phyloP scores from a whole-genome alignment of 1,140 invertebrate genomes.

The Tetramorium simillimum region DNA sequence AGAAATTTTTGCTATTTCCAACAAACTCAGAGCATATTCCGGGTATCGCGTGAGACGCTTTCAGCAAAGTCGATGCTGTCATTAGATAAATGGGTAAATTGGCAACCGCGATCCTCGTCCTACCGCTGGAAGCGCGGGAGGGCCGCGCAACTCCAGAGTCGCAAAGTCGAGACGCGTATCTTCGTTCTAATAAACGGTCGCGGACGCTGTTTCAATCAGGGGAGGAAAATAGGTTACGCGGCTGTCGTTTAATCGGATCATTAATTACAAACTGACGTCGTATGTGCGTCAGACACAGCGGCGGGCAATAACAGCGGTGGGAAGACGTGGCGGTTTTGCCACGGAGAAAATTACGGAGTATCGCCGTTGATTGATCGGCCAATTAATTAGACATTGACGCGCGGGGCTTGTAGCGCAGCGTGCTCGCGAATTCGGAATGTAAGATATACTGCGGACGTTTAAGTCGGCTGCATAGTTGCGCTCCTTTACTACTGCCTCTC shows the following conservation, averaged over 20 bases:
- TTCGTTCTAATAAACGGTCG: neutral
- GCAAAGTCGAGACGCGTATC: neutral
- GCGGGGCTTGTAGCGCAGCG: conserved; percentile 18
- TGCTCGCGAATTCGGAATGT: conserved; percentile 52
- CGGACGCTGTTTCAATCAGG: conserved; percentile 32
- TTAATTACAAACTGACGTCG: conserved; percentile 58
- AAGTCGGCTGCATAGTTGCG: conserved; percentile 44
- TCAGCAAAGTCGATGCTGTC: neutral
- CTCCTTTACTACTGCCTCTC: neutral
- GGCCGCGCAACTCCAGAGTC: neutral
- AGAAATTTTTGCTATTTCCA: conserved; percentile 26
- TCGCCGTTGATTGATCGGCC: conserved; percentile 57
- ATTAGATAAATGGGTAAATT: neutral
- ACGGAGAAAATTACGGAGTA: conserved; percentile 52
- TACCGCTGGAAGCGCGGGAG: neutral
- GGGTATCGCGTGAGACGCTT: neutral
- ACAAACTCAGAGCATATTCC: conserved; percentile 23
- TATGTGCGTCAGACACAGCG: conserved; percentile 54
- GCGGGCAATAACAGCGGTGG: conserved; percentile 29
- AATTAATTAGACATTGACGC: conserved; percentile 60
- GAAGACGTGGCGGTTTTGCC: conserved; percentile 47
- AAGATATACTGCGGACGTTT: conserved; percentile 59
- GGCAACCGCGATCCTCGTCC: neutral
- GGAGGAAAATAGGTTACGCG: conserved; percentile 25
- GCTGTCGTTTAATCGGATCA: conserved; percentile 51